Evolutionary conservation across 2,888 invertebrate species (phyloP).

Genomic region (Sabatieria punctata): DNA sequence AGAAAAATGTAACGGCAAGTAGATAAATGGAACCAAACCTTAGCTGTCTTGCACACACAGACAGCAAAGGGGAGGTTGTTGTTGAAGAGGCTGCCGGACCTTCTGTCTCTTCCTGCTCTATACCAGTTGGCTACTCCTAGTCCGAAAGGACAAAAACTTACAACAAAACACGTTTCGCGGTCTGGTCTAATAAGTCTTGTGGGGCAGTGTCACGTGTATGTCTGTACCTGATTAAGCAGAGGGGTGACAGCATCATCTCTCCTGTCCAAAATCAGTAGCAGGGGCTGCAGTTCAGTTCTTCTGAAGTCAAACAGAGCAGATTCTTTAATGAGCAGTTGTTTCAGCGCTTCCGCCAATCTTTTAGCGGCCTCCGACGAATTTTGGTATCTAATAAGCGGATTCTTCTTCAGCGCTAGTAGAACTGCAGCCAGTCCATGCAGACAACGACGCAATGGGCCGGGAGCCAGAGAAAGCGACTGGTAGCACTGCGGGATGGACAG

Average conservation of each 20-base stretch:
- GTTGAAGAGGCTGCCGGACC: too few species aligned
- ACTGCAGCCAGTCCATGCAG: conserved; percentile 48
- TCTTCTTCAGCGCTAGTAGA: conserved; percentile 70
- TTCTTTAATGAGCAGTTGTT: conserved; percentile 70
- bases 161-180: too few species aligned
- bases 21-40: too few species aligned
- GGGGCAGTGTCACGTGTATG: too few species aligned
- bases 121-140: too few species aligned
- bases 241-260: conserved; percentile 90
- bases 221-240: conserved; percentile 66
- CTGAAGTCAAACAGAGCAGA: conserved; percentile 68
- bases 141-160: too few species aligned
- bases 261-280: conserved; percentile 74
- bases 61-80: too few species aligned
- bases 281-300: conserved; percentile 50
- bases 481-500: conserved; percentile 37
- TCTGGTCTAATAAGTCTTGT: too few species aligned
- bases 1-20: too few species aligned
- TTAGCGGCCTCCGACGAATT: conserved; percentile 66
- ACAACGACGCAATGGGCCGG: neutral
- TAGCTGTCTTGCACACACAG: too few species aligned
- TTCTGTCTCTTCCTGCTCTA: too few species aligned
- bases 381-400: conserved; percentile 72
- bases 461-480: conserved; percentile 21
- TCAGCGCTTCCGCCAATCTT: conserved; percentile 62